Conservation (phyloP, 1,140 invertebrate genomes). For the Brachionus calyciflorus region DNA sequence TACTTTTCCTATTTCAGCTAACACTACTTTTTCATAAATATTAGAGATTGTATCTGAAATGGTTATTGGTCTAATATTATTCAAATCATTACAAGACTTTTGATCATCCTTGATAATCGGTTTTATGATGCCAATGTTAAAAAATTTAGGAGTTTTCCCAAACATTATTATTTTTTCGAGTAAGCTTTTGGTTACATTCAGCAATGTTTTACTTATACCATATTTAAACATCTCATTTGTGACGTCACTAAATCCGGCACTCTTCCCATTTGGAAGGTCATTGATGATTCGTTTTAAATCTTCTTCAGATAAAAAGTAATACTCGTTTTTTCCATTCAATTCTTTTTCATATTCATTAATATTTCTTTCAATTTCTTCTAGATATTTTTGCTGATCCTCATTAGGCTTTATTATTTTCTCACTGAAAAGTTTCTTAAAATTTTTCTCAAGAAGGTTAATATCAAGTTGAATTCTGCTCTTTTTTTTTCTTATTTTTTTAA, state of each 20-base stretch:
- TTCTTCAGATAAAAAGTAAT: neutral
- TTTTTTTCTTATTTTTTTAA: conserved; percentile 17
- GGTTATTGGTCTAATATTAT: conserved; percentile 5
- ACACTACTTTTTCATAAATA: neutral
- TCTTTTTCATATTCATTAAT: neutral
- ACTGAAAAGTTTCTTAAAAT: conserved; percentile 11
- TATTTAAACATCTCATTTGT: conserved; percentile 29
- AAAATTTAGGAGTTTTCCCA: neutral
- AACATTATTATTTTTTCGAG: neutral
- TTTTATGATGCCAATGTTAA: conserved; percentile 5
- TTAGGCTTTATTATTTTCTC: neutral
- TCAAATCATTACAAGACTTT: neutral
- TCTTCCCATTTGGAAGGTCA: neutral
- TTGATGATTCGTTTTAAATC: conserved; percentile 4
- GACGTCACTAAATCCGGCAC: neutral
- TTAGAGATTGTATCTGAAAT: conserved; percentile 6
- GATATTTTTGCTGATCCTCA: neutral
- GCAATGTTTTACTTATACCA: neutral
- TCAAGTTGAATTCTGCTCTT: neutral
- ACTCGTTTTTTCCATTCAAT: neutral
- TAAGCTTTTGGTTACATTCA: neutral
- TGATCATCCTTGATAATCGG: neutral
- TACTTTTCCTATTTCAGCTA: neutral
- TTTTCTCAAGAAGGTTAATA: neutral
- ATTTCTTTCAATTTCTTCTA: neutral